Evolutionary conservation across 1,140 invertebrate species (phyloP).

Genomic region (Heliconius melpomene): DNA sequence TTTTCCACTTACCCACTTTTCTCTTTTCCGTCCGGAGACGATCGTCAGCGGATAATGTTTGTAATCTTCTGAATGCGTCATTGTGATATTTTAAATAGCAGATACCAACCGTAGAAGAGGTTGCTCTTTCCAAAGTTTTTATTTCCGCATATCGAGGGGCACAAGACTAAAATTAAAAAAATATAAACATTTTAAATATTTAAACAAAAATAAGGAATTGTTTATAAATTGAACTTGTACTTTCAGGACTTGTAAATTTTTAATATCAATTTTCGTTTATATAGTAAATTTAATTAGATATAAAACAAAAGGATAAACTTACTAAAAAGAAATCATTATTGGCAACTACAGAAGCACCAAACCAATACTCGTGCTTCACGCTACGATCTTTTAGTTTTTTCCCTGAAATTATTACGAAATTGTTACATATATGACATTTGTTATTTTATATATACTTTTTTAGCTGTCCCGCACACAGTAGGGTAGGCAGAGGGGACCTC

Average conservation of each 20-base stretch:
- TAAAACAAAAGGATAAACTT: constrained; percentile 11
- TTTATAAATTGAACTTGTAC: too few species aligned
- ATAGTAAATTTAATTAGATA: too few species aligned
- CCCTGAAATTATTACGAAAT: not conserved
- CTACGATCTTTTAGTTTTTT: not conserved
- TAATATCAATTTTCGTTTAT: too few species aligned
- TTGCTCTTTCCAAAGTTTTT: not conserved
- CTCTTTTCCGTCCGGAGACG: not conserved
- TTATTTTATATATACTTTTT: too few species aligned
- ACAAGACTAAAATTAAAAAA: constrained; percentile 44
- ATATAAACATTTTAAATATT: too few species aligned
- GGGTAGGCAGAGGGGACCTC: too few species aligned
- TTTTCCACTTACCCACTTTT: not conserved
- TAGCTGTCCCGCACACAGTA: too few species aligned
- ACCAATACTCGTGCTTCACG: constrained; percentile 40
- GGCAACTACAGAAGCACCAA: constrained; percentile 49
- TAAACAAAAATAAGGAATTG: not conserved
- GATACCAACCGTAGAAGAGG: not conserved
- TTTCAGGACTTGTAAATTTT: too few species aligned
- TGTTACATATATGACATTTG: too few species aligned
- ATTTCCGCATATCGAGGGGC: constrained; percentile 40
- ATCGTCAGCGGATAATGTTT: not conserved
- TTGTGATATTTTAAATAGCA: constrained; percentile 8
- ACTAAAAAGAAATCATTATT: constrained; percentile 44
- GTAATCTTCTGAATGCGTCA: not conserved